Evolutionary conservation across 1,140 invertebrate species (phyloP), one percentile per base, ranked within the genome.

Genomic region (Melitaea cinxia): DNA sequence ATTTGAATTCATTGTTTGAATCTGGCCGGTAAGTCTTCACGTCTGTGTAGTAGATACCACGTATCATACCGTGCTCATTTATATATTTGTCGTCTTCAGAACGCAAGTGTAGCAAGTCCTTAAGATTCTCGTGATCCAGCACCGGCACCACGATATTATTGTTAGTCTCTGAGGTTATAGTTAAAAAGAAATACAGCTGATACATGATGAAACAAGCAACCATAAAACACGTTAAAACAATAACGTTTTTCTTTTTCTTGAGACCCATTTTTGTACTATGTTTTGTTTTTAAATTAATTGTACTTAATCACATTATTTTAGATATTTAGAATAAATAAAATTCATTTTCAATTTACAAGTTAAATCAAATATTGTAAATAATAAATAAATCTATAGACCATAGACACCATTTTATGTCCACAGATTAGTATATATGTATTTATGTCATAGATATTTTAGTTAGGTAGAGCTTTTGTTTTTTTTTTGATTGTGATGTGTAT

Each of bases 151-250:
- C 60, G 64, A 60, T 77, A 37, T 74, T 80, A 4, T 47, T 60
- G 28, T 69, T 67, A 2, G 69, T 62, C 64, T 80, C 82, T 4
- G 84, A 81, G n/a, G 83, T 77, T 42, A 90, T 81, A 1, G 80
- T 77, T n/a, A 84, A 59, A 59, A 88, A 90, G 52, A 90, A 88
- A 71, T 88, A 88, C 24, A 90, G 45, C 59, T 90, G 88, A 58
- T 90, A 90, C 15, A 90, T 42, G 50, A 86, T 85, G 42, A 83
- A 90, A 73, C 80, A 75, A 49, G 75, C 53, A n/a, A 82, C 68
- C 62, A 83, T 74, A 54, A 73, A 82, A 19, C 78, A 39, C 23
- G 85, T 73, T 9, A 90, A 15, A 9, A 84, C 61, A 21, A 88
- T 77, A 26, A 88, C 71, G 52, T 88, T 88, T 75, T 85, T 88